Percentiles rank a stretch among this genome's conserved stretches.
phyloP scores from a whole-genome alignment of 2,888 invertebrate genomes.

The Rhyacophila evoluta region DNA sequence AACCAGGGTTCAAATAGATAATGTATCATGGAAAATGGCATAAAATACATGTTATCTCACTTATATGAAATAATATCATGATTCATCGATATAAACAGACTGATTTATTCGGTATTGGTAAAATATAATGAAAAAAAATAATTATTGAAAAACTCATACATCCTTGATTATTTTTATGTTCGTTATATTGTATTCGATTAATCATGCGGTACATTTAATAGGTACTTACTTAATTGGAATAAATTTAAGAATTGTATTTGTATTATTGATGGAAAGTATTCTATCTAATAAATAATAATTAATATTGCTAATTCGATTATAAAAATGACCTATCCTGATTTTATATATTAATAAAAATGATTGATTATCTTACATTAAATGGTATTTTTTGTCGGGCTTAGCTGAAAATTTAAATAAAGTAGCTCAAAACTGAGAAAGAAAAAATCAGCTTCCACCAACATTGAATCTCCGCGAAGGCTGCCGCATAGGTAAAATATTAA shows the following conservation, averaged over 20 bases:
- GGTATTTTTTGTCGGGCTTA: neutral
- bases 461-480: neutral
- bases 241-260: neutral
- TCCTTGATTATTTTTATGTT: no score
- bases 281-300: neutral
- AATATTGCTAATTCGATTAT: neutral
- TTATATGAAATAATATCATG: no score
- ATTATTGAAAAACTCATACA: no score
- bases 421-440: neutral
- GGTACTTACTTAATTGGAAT: neutral
- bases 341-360: neutral
- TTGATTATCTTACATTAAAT: neutral
- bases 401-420: neutral
- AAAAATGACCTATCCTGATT: neutral
- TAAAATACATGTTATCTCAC: no score
- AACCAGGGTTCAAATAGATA: no score
- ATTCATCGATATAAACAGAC: no score
- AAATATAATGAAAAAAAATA: no score
- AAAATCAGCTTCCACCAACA: conserved; percentile 2
- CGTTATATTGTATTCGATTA: no score
- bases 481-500: neutral
- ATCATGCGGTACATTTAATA: neutral
- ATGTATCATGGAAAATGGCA: no score
- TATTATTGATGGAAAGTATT: neutral
- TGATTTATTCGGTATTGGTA: no score